Base-by-base conservation (phyloP, 92 coral and sea anemone genomes). In the Epizoanthus stellaris region DNA sequence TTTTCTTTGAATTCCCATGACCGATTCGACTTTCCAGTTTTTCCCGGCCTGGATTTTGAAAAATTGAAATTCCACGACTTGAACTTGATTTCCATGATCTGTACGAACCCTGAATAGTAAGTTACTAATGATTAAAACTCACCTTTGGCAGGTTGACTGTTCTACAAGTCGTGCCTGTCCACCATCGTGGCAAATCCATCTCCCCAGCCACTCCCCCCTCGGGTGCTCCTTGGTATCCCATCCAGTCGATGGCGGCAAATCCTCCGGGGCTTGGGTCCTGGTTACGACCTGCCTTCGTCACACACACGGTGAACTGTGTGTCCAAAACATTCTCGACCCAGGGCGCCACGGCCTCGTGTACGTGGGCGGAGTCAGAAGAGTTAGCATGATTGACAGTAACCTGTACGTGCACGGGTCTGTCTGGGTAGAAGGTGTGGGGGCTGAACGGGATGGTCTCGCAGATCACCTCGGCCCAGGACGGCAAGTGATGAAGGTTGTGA, bases 351-450 rank as follows among this genome's bases (percentile, higher is more conserved):
- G 94, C 94, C 68, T 91, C 94, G 83, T 91, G 94, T 11, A 91
- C 94, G 49, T 71, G 89, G 76, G 47, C 39, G 62, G 89, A 77
- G 75, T 91, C 79, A 38, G 94, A 87, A 20, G 87, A 77, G 83
- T 91, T 91, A 34, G 67, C 77, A 86, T 93, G 96, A 82, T 91
- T 93, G 75, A 91, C 94, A 34, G 94, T 85, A 21, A 88, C 85
- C 65, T 93, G 96, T 49, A 93, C 80, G 82, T 86, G 96, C 15
- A 93, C 92, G 36, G 89, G 92, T 84, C 88, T 91, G 76, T 93
- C 94, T 5, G 96, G 96, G 83, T 93, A 93, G 66, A 93, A 93
- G 11, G 89, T 81, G 42, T 76, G 88, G 1, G 94, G 91, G 21
- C 30, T 77, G 80, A 93, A 85, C 36, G 63, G 81, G 59, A 93